phyloP scores from a whole-genome alignment of 2,888 invertebrate genomes.

The Lepidochrysops patricia region DNA sequence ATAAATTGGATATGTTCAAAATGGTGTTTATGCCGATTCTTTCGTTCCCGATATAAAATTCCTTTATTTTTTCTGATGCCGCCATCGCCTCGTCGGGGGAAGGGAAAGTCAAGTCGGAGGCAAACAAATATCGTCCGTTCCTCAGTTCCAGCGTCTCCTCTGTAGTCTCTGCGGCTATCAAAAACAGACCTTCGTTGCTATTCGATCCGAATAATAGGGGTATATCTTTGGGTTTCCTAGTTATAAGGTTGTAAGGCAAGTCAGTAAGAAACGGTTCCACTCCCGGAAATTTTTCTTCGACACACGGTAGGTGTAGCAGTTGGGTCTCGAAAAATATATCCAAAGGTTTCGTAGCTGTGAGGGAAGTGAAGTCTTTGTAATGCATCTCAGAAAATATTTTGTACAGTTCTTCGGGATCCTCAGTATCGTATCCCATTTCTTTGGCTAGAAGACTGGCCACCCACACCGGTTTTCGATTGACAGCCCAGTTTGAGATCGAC shows the following conservation, averaged over 20 bases:
- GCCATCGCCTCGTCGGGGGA: conserved; percentile 39
- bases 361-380: conserved; percentile 36
- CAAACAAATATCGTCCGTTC: conserved; percentile 47
- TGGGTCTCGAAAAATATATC: conserved; percentile 54
- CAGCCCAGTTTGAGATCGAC: conserved; percentile 49
- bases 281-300: conserved; percentile 46
- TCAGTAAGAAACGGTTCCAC: conserved; percentile 49
- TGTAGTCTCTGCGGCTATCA: conserved; percentile 31
- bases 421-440: conserved; percentile 42
- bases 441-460: conserved; percentile 50
- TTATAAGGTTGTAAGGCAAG: conserved; percentile 49
- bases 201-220: conserved; percentile 39
- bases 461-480: conserved; percentile 51
- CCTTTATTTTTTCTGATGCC: conserved; percentile 38
- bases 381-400: conserved; percentile 43
- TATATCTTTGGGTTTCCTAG: conserved; percentile 34
- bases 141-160: conserved; percentile 36
- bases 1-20: conserved; percentile 46
- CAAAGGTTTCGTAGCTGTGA: conserved; percentile 41
- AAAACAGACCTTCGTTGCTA: conserved; percentile 50
- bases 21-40: conserved; percentile 47
- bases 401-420: conserved; percentile 50
- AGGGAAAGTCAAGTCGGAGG: conserved; percentile 51
- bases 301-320: conserved; percentile 51
- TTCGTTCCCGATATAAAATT: conserved; percentile 62